Percentiles rank a stretch among this genome's conserved stretches.
Evolutionary conservation across 1,140 invertebrate genomes (phyloP).

Genomic region (Eueides isabella): DNA sequence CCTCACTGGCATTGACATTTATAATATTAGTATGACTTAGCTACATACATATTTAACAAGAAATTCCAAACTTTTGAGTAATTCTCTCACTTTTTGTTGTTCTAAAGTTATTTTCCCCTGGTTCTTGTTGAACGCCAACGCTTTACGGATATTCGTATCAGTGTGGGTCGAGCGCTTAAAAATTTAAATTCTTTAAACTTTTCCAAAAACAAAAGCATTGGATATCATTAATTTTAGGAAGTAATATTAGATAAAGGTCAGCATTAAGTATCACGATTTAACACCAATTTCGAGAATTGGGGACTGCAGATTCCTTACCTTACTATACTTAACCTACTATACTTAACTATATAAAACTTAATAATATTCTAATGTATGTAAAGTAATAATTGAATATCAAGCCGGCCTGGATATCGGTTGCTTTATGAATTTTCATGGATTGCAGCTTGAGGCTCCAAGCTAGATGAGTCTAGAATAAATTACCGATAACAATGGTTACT

Average conservation of each 20-base stretch:
- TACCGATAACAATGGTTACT: not conserved
- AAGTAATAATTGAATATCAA: not conserved
- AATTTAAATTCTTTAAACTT: not conserved
- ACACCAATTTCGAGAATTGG: too few species aligned
- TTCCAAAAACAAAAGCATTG: not conserved
- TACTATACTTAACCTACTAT: too few species aligned
- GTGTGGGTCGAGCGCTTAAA: not conserved
- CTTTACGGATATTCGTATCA: not conserved
- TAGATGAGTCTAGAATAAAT: slow-evolving; percentile 4
- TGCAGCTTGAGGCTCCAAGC: not conserved
- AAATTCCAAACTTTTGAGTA: not conserved
- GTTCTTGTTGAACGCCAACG: not conserved
- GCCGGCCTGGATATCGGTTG: not conserved
- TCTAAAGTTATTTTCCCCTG: not conserved
- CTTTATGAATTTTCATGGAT: slow-evolving; percentile 3
- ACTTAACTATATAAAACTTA: not conserved
- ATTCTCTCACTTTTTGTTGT: not conserved
- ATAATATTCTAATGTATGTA: not conserved
- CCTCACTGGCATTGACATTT: too few species aligned
- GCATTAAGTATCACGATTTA: too few species aligned
- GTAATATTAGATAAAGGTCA: too few species aligned
- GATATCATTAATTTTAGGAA: too few species aligned
- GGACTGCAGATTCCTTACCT: too few species aligned
- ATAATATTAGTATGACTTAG: not conserved
- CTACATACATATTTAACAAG: not conserved